phyloP scores from a whole-genome alignment of 92 coral and sea anemone genomes.

The Epizoanthus fatuus region DNA sequence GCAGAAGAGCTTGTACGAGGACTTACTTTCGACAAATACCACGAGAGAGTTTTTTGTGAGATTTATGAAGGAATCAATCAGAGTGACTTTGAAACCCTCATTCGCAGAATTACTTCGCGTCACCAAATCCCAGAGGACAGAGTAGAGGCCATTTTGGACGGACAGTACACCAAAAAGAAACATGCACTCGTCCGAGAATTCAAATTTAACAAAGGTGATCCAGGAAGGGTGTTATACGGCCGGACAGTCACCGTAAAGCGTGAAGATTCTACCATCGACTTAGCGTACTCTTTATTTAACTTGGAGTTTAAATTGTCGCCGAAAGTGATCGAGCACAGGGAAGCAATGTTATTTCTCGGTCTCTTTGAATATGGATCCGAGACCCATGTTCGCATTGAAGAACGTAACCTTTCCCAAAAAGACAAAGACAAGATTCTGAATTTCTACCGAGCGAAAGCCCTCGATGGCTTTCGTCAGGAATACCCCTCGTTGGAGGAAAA shows the following conservation, averaged over 20 bases:
- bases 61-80: slow-evolving; percentile 37
- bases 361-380: slow-evolving; percentile 22
- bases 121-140: slow-evolving; percentile 28
- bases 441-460: slow-evolving; percentile 47
- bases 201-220: slow-evolving; percentile 37
- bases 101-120: slow-evolving; percentile 40
- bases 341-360: slow-evolving; percentile 8
- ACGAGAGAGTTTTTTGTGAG: slow-evolving; percentile 46
- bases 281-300: slow-evolving; percentile 54
- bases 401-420: slow-evolving; percentile 42
- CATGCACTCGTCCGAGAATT: slow-evolving; percentile 45
- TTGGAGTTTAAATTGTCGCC: slow-evolving; percentile 65
- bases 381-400: slow-evolving; percentile 37
- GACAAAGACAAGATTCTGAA: slow-evolving; percentile 32
- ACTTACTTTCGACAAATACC: slow-evolving; percentile 46
- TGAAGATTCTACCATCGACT: slow-evolving; percentile 54
- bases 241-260: slow-evolving; percentile 28
- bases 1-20: slow-evolving; percentile 17
- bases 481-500: slow-evolving; percentile 20
- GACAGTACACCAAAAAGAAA: slow-evolving; percentile 12
- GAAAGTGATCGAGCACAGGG: slow-evolving; percentile 15
- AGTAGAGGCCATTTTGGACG: slow-evolving; percentile 43
- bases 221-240: slow-evolving; percentile 49
- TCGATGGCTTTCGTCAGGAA: slow-evolving; percentile 46
- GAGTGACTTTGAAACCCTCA: slow-evolving; percentile 37